Conservation (phyloP, 2,113 vertebrate species). For the Apodemus speciosus region DNA sequence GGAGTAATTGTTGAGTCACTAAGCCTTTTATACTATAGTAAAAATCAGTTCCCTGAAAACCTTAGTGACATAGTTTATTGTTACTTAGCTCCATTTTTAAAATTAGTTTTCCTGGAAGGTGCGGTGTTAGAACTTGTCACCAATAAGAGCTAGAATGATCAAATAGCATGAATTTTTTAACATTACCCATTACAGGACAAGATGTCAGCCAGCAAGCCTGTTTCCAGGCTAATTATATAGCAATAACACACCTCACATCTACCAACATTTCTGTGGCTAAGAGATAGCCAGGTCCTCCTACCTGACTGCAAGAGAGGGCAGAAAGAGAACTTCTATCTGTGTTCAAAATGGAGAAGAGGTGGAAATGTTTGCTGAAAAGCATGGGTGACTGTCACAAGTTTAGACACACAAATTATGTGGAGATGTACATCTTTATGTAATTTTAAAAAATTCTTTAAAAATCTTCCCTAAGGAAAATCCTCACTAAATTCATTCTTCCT, state of each 20-base stretch:
- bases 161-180: background rate
- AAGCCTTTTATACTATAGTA: background rate
- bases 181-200: background rate
- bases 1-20: background rate
- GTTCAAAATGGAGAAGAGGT: background rate
- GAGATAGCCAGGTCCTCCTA: background rate
- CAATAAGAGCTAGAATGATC: no score
- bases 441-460: background rate
- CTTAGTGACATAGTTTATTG: background rate
- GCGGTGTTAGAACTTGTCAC: background rate
- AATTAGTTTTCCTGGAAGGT: background rate
- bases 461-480: background rate
- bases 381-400: background rate
- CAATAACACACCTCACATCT: background rate
- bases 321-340: background rate
- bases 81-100: background rate
- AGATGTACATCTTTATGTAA: background rate
- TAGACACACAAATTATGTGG: background rate
- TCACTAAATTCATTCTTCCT: slow-evolving; percentile 1
- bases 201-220: background rate
- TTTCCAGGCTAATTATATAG: background rate
- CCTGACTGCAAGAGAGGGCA: background rate
- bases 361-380: background rate
- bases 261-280: background rate
- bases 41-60: background rate